Base-by-base conservation (phyloP, 92 coral and sea anemone species). In the Muricea muricata region DNA sequence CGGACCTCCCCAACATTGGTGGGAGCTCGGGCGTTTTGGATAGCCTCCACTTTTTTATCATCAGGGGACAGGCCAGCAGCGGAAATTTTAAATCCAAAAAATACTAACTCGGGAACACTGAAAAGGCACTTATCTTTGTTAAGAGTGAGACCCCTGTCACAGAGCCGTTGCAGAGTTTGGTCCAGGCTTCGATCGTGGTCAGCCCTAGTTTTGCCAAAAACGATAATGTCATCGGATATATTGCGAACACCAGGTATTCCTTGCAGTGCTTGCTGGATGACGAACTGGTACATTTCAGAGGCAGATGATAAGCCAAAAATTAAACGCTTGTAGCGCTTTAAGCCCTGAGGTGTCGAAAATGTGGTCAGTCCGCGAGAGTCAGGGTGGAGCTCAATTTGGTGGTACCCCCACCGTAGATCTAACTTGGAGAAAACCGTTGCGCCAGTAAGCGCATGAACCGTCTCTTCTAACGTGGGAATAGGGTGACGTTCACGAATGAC, bases 211-310 rank as follows among this genome's bases (percentile, higher is more conserved):
- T 31, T 61, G 32, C 57, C 79, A 75, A 57, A 75, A 1, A 82
- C 76, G 24, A 81, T 75, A n/a, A 87, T 87, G 29, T 80, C 91
- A 82, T 82, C 80, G 26, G 84, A 73, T 3, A 81, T 86, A 47
- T 86, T 79, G 20, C 55, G 73, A n/a, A 56, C 85, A 25, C 74
- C 85, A 24, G 79, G 57, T 11, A 65, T 61, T 47, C 79, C 85
- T 4, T 4, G 4, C 9, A 37, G 42, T 9, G 9, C 42, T 37
- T 80, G 81, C 39, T 87, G 83, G 1, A 80, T 87, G 28, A 46
- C 86, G 46, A 26, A 33, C 23, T 74, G 88, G 42, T 75, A 84
- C 50, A 76, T 46, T 79, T 79, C 84, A 57, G 84, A 37, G 8
- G 84, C 73, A 7, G 84, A 79, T n/a, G 84, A 79, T 18, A 79